These are phyloP conservation scores for Gymnothorax javanicus DNA, from an alignment of 2,797 vertebrate genomes.

Conservation along the genomic window DNA sequence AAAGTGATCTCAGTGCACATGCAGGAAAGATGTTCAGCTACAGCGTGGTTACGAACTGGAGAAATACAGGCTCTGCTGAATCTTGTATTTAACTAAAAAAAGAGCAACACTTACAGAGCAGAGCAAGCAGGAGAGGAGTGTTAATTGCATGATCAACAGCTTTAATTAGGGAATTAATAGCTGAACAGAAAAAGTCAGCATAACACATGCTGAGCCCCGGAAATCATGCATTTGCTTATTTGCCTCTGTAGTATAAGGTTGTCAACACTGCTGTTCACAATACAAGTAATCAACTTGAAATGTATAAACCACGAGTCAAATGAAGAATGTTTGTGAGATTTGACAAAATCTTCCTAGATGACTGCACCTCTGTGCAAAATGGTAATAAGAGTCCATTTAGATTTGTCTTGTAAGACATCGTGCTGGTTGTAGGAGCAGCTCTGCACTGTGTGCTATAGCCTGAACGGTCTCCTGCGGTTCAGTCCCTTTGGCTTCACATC, in stretches of 20 bases:
- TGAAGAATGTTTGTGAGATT: neutral
- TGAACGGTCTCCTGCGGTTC: neutral
- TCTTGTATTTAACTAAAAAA: neutral
- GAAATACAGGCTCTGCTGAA: neutral
- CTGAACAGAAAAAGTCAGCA: neutral
- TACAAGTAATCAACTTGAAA: neutral
- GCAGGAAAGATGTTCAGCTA: neutral
- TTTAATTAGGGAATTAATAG: neutral
- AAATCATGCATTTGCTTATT: neutral
- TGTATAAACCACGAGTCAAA: neutral
- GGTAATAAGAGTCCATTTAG: neutral
- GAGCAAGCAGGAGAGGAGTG: neutral
- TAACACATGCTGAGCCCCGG: neutral
- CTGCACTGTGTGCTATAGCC: neutral
- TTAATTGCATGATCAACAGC: too few species aligned
- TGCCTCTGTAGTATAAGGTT: neutral
- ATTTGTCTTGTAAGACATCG: neutral
- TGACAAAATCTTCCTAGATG: neutral
- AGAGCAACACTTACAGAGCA: neutral
- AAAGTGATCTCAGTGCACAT: neutral
- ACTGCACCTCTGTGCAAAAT: neutral
- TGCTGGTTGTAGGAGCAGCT: neutral
- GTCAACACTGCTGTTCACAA: neutral
- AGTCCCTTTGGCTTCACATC: slow-evolving; percentile 7
- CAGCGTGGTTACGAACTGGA: neutral